Conservation (phyloP, 37 sponge, comb jelly and placozoan species). For the Mnemiopsis leidyi region DNA sequence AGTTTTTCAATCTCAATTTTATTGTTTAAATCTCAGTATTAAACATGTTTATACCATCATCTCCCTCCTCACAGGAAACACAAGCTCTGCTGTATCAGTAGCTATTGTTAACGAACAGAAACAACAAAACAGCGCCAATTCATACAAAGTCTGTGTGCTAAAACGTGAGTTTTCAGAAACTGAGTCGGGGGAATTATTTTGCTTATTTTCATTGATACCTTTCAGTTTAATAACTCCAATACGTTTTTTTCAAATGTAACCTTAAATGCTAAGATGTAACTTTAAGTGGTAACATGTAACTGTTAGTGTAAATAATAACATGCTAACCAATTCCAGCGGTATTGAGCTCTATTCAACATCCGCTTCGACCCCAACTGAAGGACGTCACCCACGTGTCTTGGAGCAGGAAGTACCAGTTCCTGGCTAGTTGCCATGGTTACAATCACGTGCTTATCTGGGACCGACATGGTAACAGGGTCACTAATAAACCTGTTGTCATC, state of each 20-base stretch:
- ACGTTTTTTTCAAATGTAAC: no score
- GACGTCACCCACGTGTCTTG: constrained; percentile 64
- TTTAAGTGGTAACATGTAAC: no score
- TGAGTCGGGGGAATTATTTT: no score
- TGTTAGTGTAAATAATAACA: no score
- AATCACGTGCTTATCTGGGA: constrained; percentile 65
- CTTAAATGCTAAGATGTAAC: no score
- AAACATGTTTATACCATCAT: background rate
- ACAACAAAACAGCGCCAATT: background rate
- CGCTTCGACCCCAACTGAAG: constrained; percentile 48
- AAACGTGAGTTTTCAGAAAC: constrained; percentile 35
- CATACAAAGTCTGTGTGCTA: constrained; percentile 64
- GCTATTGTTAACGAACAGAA: constrained; percentile 51
- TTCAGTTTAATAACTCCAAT: no score
- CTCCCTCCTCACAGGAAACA: constrained; percentile 30
- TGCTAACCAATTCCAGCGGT: constrained; percentile 8
- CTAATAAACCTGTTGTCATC: constrained; percentile 61
- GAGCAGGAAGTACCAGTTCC: constrained; percentile 65
- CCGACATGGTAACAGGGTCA: constrained; percentile 54
- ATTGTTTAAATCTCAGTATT: no score
- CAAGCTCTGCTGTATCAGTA: constrained; percentile 60
- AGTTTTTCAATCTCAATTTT: no score
- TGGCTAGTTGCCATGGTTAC: constrained; percentile 66
- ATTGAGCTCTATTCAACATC: background rate
- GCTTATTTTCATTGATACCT: no score